These are phyloP conservation scores for Columba janthina DNA, from an alignment of 2,113 vertebrate genomes.

Conservation along the genomic window DNA sequence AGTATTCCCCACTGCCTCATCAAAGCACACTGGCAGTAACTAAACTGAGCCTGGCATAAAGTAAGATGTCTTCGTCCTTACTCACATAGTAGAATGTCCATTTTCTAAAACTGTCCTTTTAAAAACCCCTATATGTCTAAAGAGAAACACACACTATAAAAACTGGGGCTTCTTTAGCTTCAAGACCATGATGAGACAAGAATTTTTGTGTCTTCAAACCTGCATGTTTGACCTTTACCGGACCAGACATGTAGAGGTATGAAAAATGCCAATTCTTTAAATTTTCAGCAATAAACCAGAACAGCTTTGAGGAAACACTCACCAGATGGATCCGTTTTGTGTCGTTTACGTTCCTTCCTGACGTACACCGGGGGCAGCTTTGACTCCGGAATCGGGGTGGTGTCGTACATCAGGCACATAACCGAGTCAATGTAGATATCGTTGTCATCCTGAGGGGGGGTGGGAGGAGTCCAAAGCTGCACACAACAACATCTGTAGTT, in stretches of 20 bases:
- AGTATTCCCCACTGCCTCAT: not conserved
- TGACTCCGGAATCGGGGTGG: conserved; percentile 86
- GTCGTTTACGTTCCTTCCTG: conserved; percentile 89
- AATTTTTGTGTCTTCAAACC: not conserved
- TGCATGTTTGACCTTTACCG: not conserved
- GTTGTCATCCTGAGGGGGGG: conserved; percentile 92
- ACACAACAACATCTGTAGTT: not conserved
- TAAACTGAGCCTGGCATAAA: not conserved
- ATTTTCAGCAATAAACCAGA: not conserved
- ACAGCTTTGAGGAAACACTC: not conserved
- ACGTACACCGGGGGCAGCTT: conserved; percentile 89
- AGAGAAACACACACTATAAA: not conserved
- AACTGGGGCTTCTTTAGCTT: not conserved
- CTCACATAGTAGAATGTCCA: not conserved
- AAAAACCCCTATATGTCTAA: not conserved
- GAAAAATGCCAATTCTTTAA: not conserved
- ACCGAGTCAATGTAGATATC: conserved; percentile 93
- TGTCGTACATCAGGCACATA: conserved; percentile 94
- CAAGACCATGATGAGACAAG: not conserved
- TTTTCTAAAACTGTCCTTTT: not conserved
- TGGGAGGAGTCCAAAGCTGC: conserved; percentile 93
- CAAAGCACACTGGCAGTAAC: not conserved
- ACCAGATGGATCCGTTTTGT: conserved; percentile 90
- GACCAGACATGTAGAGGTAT: not conserved
- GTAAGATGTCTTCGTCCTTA: not conserved